These are phyloP conservation scores for Polyommatus icarus DNA, from an alignment of 2,888 invertebrate species.

Conservation along the genomic window DNA sequence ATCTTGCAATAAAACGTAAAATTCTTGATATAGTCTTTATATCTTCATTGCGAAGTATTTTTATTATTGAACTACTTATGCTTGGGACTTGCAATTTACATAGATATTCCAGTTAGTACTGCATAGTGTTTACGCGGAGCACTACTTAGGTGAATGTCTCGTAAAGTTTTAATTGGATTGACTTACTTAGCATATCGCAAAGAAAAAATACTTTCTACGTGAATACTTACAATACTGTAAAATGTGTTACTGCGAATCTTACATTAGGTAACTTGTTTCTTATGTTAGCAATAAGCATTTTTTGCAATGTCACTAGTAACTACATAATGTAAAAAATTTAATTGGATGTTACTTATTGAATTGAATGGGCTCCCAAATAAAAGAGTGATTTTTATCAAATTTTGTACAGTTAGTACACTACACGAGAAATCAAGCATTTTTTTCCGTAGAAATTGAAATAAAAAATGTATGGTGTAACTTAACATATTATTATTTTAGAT, in stretches of 20 bases:
- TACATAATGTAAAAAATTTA: no score
- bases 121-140: constrained; percentile 1
- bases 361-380: no score
- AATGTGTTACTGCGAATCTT: neutral
- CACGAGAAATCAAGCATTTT: no score
- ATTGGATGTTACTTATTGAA: no score
- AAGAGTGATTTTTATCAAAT: no score
- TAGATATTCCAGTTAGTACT: constrained; percentile 3
- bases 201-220: constrained; percentile 8
- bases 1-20: neutral
- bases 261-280: neutral
- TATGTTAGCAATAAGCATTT: neutral
- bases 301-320: no score
- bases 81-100: constrained; percentile 5
- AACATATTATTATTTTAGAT: no score
- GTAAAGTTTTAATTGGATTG: constrained; percentile 31
- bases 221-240: constrained; percentile 7
- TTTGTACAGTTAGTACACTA: no score
- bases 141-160: constrained; percentile 2
- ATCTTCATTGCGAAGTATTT: constrained; percentile 1
- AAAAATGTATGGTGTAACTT: no score
- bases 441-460: no score
- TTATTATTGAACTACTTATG: constrained; percentile 1
- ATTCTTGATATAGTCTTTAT: neutral
- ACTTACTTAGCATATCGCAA: constrained; percentile 17